Base-by-base conservation (phyloP, 2,888 invertebrate species). In the Orgyia antiqua region DNA sequence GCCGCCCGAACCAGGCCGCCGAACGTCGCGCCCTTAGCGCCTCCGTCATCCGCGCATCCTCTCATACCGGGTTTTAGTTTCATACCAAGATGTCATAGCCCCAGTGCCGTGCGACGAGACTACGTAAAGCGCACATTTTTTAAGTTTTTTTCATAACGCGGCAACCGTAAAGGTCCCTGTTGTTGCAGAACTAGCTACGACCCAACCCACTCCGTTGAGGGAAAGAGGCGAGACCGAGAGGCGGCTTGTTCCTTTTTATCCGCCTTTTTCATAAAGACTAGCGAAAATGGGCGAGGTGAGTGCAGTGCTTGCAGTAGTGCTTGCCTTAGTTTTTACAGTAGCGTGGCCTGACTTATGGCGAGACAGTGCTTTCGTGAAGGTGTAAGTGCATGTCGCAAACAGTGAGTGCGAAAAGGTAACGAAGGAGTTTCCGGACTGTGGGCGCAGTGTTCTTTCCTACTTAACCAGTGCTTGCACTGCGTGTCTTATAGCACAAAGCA, bases 241-340 rank as follows among this genome's bases (percentile, higher is more conserved):
- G 79, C 83, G 83, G 76, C 76, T 75, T 72, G 67, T 68, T 75
- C 78, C 75, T 75, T 78, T 76, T 71, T 72, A 71, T 74, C 77
- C 79, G 76, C 78, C 82, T 82, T 75, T 47, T 77, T 68, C 65
- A 75, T 80, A 86, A 67, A 82, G 73, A 80, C 80, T 83, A 74
- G 72, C 71, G 77, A 82, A 79, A 83, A 86, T 86, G 86, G 86
- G 86, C 83, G 86, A 86, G 86, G 86, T 86, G 84, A 86, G 86
- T 86, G 79, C 70, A 63, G 77, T 74, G 82, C 76, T 78, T 77
- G 66, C 67, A 68, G 83, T 83, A 84, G 80, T 79, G 80, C 70
- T 80, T 82, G 65, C 64, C 52, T 65, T 73, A 69, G 70, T 60
- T 61, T 75, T 74, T 71, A 52, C 63, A 70, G 66, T 71, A 73